phyloP scores from a whole-genome alignment of 2,797 vertebrate species.

The Fringilla coelebs region DNA sequence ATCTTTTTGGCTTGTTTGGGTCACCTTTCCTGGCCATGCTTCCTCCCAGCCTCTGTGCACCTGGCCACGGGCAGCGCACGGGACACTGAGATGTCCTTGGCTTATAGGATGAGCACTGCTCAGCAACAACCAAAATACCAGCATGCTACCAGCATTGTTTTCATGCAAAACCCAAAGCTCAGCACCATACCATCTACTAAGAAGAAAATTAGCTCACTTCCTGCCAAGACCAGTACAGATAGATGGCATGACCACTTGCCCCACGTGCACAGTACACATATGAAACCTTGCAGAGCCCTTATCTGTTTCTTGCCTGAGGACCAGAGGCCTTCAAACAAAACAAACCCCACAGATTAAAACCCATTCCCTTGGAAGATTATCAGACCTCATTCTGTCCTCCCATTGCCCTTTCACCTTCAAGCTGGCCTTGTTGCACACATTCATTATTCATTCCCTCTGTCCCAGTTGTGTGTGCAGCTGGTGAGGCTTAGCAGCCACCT shows the following conservation, averaged over 20 bases:
- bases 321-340: neutral
- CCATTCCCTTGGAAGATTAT: neutral
- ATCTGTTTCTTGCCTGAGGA: neutral
- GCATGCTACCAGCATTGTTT: fast-evolving
- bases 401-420: neutral
- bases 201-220: neutral
- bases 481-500: neutral
- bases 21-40: neutral
- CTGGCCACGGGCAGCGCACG: neutral
- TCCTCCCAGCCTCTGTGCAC: neutral
- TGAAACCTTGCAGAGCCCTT: neutral
- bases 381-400: neutral
- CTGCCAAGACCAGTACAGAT: neutral
- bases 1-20: neutral
- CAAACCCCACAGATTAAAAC: neutral
- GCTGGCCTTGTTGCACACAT: neutral
- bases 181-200: neutral
- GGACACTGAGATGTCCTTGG: neutral
- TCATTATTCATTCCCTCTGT: neutral
- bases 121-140: neutral
- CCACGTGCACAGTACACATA: fast-evolving
- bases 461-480: neutral
- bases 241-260: neutral
- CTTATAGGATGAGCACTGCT: neutral
- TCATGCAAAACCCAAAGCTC: neutral